Evolutionary conservation across 92 coral and sea anemone species (phyloP), one percentile per base, ranked within the genome.

Genomic region (Siderastrea radians): DNA sequence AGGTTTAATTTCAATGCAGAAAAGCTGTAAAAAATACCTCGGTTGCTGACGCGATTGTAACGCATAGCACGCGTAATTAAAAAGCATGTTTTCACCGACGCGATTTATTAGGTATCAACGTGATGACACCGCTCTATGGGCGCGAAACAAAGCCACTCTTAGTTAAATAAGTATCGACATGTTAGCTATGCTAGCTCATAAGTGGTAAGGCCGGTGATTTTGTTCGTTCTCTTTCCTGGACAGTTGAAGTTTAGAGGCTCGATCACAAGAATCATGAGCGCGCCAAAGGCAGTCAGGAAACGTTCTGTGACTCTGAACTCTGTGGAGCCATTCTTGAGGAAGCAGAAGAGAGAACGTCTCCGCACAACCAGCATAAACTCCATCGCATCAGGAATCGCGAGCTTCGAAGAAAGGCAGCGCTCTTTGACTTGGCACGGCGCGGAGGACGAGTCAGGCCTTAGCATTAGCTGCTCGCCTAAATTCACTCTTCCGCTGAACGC

Each of bases 401-500:
- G 85, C 80, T 80, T 78, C 43, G 85, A 50, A 3, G 74, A 59
- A 10, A 90, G 99, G 17, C 94, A 89, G 73, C 96, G 99, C 8
- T 91, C 99, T 2, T 75, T 86, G 62, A 94, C 99, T n/a, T 98
- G 99, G 99, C 99, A 98, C 58, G 99, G 99, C 0, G 72, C 77
- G 2, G 94, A 84, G 17, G 90, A 79, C 17, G 94, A 95, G 7
- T 77, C 84, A 13, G 45, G 68, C 12, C 50, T 65, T 8, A 78
- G 54, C 51, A 59, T 61, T 3, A 49, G 70, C 71, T 55, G 60
- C 43, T 72, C 79, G 7, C 68, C 91, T 48, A 74, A 82, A 51
- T 57, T 69, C 6, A 45, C 76, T 50, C 72, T 50, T 8, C 91
- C 72, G 12, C n/a, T 65, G 9, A n/a, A 71, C 49, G 54, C 74